Conservation (phyloP, 2,888 invertebrate species). For the Lithosia quadra region DNA sequence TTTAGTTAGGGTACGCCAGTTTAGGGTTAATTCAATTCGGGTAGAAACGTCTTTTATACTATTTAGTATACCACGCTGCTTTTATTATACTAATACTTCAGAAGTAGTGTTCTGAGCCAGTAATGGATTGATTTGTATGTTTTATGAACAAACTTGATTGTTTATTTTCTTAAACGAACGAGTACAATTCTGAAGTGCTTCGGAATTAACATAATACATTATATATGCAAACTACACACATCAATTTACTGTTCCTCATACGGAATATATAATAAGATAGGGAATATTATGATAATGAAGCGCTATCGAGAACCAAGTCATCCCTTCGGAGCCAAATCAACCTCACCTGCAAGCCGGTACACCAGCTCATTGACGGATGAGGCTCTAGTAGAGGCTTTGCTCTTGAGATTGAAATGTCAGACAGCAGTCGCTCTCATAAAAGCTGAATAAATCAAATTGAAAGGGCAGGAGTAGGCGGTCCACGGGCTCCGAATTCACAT, state of each 20-base stretch:
- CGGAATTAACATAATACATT: background rate
- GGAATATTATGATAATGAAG: too few species aligned
- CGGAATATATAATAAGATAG: background rate
- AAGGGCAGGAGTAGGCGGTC: too few species aligned
- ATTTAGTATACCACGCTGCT: slow-evolving; percentile 1
- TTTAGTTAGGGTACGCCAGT: slow-evolving; percentile 43
- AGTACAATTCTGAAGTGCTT: background rate
- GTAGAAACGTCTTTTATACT: background rate
- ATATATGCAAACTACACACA: background rate
- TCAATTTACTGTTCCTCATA: background rate
- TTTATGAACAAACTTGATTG: background rate
- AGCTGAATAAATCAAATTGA: too few species aligned
- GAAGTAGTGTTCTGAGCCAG: background rate
- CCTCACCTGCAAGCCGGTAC: too few species aligned
- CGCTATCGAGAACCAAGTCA: too few species aligned
- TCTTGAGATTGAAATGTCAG: too few species aligned
- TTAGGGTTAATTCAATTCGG: slow-evolving; percentile 12
- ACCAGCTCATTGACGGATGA: too few species aligned
- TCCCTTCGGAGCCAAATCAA: too few species aligned
- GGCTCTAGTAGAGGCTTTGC: too few species aligned
- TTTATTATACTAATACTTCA: background rate
- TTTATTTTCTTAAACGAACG: too few species aligned
- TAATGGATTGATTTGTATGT: background rate
- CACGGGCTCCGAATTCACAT: too few species aligned
- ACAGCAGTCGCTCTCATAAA: too few species aligned